Percentiles rank a stretch among this genome's conserved stretches.
Evolutionary conservation across 2,113 vertebrate genomes (phyloP).

Genomic region (cat (Felis catus)): DNA sequence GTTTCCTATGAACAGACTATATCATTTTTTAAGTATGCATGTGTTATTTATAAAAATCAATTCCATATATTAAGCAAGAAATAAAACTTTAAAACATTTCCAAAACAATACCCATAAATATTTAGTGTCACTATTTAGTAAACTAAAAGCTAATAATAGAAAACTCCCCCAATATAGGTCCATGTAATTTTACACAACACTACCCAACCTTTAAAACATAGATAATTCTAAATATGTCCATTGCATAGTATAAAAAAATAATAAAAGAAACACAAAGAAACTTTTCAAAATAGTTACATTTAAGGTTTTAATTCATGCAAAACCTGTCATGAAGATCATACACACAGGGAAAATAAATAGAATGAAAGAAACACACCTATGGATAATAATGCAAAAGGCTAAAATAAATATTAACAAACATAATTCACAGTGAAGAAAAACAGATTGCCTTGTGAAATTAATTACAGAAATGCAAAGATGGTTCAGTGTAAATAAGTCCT

Average conservation of each 20-base stretch:
- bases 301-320: background rate
- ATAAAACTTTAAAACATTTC: background rate
- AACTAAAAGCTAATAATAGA: background rate
- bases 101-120: background rate
- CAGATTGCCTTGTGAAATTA: background rate
- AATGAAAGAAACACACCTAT: background rate
- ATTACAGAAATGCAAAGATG: background rate
- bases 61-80: background rate
- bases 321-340: background rate
- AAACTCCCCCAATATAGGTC: background rate
- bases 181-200: background rate
- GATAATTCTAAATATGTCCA: background rate
- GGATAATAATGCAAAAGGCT: background rate
- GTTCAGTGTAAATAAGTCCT: background rate
- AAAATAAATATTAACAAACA: background rate
- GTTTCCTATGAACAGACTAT: background rate
- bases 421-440: background rate
- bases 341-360: background rate
- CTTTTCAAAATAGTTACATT: background rate
- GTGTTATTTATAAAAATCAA: background rate
- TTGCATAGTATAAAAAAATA: background rate
- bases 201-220: background rate
- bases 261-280: background rate
- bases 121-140: background rate
- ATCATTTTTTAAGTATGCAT: background rate